These are phyloP conservation scores for Carassius carassius DNA, from an alignment of 2,113 vertebrate genomes.

Conservation along the genomic window DNA sequence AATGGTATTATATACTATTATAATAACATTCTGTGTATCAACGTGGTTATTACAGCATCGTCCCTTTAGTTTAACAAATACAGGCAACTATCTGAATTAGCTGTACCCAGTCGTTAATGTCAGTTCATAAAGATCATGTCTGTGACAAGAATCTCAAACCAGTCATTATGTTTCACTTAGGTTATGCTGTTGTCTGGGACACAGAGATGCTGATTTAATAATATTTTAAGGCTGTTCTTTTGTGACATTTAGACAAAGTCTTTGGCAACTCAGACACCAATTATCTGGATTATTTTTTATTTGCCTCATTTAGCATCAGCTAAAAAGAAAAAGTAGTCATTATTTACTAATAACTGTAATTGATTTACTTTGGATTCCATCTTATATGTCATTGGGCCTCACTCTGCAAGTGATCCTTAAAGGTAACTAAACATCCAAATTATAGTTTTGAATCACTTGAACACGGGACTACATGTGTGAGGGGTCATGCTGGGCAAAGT, in stretches of 20 bases:
- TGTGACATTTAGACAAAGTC: background rate
- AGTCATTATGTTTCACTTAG: constrained; percentile 3
- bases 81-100: background rate
- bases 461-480: background rate
- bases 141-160: background rate
- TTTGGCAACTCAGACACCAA: background rate
- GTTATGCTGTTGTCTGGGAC: background rate
- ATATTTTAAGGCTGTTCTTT: background rate
- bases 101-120: background rate
- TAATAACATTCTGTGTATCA: background rate
- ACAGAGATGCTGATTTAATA: background rate
- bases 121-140: background rate
- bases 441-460: background rate
- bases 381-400: background rate
- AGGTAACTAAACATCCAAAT: background rate
- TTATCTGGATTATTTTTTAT: background rate
- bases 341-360: background rate
- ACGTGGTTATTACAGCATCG: background rate
- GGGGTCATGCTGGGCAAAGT: background rate
- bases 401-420: background rate
- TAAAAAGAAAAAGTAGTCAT: background rate
- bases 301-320: background rate
- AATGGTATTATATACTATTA: background rate
- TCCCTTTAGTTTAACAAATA: background rate
- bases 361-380: background rate